Conservation (phyloP, 2,797 vertebrate species). For the Hozukius guyotensis region DNA sequence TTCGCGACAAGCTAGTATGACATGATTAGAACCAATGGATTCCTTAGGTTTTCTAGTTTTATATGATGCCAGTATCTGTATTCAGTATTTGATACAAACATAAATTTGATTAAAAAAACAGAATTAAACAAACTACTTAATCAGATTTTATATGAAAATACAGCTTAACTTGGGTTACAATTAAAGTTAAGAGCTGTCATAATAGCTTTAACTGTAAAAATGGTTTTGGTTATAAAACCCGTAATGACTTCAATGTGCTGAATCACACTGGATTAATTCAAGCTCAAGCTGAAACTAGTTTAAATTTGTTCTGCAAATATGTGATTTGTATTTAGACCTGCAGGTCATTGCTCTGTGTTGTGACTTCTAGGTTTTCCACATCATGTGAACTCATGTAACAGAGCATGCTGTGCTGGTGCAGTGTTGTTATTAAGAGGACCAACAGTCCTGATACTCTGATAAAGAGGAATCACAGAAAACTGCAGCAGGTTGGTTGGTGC, state of each 20-base stretch:
- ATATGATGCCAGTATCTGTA: background rate
- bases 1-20: too few species aligned
- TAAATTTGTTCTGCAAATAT: constrained; percentile 3
- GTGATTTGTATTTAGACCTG: constrained; percentile 2
- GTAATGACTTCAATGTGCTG: background rate
- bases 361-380: constrained; percentile 1
- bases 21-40: too few species aligned
- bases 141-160: background rate
- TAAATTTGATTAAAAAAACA: background rate
- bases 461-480: constrained; percentile 17
- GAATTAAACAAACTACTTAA: background rate
- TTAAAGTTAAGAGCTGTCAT: background rate
- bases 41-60: too few species aligned
- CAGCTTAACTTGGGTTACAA: background rate
- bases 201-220: constrained; percentile 3
- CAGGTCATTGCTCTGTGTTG: background rate
- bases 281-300: background rate
- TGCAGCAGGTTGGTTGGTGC: constrained; percentile 26
- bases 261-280: background rate
- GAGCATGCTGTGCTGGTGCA: background rate
- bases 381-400: constrained; percentile 6
- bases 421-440: background rate
- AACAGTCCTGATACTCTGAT: background rate
- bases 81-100: background rate
- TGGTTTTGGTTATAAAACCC: background rate